Base-by-base conservation (phyloP, 2,113 vertebrate genomes). In the Myotis yumanensis region DNA sequence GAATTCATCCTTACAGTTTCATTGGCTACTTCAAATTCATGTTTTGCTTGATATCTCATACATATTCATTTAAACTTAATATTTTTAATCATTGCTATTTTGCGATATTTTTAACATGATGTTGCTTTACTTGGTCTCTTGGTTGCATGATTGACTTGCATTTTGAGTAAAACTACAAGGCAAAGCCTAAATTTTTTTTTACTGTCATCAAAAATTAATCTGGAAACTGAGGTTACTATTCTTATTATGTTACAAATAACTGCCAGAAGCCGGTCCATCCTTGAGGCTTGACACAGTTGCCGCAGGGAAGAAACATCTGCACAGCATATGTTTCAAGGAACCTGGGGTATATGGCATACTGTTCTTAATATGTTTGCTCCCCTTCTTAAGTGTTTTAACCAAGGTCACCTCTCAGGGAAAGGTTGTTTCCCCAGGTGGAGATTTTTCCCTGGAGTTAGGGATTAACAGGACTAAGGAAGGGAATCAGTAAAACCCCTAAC, bases 201-300 rank as follows among this genome's bases (percentile, higher is more conserved):
- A 64, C 64, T 90, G 17, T 79, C 51, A 77, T 14, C 15, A 86
- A 84, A 84, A 95, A 71, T 76, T 91, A 52, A 69, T 72, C 90
- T 57, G 18, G 32, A 83, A 89, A 93, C n/a, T 66, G 16, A 64
- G 68, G 18, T 77, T 79, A 86, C 17, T 51, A 76, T 68, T 59
- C 23, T 25, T 52, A 84, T 3, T 46, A 76, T n/a, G 7, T 69
- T 32, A 66, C 18, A 88, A 83, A 81, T 94, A 84, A 92, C 32
- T 57, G n/a, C n/a, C n/a, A n/a, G n/a, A n/a, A n/a, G n/a, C n/a
- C n/a, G n/a, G n/a, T n/a, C n/a, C n/a, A n/a, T n/a, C n/a, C n/a
- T n/a, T n/a, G n/a, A n/a, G n/a, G n/a, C n/a, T n/a, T n/a, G n/a
- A n/a, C n/a, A n/a, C n/a, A n/a, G n/a, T n/a, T n/a, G n/a, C n/a